Evolutionary conservation across 2,797 vertebrate genomes (phyloP), one percentile per base, ranked within the genome.

Genomic region (Sylvilagus floridanus): DNA sequence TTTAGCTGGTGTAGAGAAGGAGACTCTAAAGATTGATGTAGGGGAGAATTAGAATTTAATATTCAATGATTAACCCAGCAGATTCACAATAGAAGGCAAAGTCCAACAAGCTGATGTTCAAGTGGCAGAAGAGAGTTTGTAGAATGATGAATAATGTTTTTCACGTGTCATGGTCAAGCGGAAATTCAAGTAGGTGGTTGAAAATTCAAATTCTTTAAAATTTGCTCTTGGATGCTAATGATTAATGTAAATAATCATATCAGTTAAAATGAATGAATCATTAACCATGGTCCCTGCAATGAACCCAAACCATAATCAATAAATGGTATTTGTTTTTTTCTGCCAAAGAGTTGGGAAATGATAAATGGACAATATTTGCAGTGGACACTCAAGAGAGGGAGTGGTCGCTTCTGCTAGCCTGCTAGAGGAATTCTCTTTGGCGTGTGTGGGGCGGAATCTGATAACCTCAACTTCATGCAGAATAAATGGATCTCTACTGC

Each of bases 241-340:
- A 93, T 86, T 90, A 65, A 92, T 66, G 60, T 60, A 94, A 84
- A 92, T 28, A 81, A 96, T 32, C 54, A 42, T 42, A 35, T 21
- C 81, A 68, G 65, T 85, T 93, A 83, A 94, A 93, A 84, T 37
- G 62, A 79, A 91, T 10, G 85, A 90, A 86, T 96, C 57, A 88
- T 96, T 96, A 94, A 96, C 87, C 14, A 93, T 68, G 30, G 62
- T 79, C 60, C 35, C 63, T 68, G 37, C 52, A 88, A 10, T 60
- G 79, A 91, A 71, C 22, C 47, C 72, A 30, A 14, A 78, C 50
- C 65, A n/a, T 73, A 69, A 94, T 79, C 91, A 92, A 85, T 92
- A 83, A 78, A n/a, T 47, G 28, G 3, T 76, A 72, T 95, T 94
- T 90, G 54, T 69, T 88, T 35, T 65, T 77, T 84, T 42, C 37